A percentile compares a stretch with the other conserved stretches of the same genome.
phyloP scores from a whole-genome alignment of 2,797 vertebrate species.

The Cossypha dichroa region DNA sequence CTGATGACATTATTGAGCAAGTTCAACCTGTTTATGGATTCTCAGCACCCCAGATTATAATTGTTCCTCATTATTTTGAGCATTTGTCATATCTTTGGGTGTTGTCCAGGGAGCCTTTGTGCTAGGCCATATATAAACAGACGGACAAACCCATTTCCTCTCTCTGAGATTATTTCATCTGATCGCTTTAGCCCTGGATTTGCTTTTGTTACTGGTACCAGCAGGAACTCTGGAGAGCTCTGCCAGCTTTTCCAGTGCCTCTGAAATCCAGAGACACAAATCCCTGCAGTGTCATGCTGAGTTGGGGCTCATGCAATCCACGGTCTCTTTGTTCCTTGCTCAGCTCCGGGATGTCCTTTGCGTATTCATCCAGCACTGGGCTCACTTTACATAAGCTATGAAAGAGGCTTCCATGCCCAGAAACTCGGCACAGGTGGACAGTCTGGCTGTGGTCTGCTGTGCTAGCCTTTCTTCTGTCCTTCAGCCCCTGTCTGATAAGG shows the following conservation, averaged over 20 bases:
- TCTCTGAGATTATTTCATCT: neutral
- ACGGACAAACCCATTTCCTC: neutral
- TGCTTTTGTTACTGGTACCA: neutral
- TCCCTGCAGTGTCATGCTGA: neutral
- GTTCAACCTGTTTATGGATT: slow-evolving; percentile 38
- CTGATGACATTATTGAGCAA: slow-evolving; percentile 27
- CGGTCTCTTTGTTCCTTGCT: neutral
- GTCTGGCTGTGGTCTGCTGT: neutral
- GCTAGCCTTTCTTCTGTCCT: neutral
- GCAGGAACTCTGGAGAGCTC: neutral
- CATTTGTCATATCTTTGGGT: slow-evolving; percentile 44
- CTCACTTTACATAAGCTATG: neutral
- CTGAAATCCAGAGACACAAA: neutral
- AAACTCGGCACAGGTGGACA: neutral
- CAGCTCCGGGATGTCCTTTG: neutral
- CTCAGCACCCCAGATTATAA: slow-evolving; percentile 30
- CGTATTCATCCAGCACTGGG: neutral
- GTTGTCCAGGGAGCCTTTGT: slow-evolving; percentile 12
- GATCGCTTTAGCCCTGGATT: neutral
- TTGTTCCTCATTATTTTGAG: slow-evolving; percentile 31
- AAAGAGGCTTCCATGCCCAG: neutral
- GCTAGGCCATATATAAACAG: neutral
- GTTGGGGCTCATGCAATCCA: neutral
- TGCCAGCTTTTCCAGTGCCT: neutral
- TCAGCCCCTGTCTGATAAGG: neutral